A percentile compares a stretch with the other conserved stretches of the same genome.
Evolutionary conservation across 1,140 invertebrate species (phyloP).

Genomic region (Calliopsis andreniformis): DNA sequence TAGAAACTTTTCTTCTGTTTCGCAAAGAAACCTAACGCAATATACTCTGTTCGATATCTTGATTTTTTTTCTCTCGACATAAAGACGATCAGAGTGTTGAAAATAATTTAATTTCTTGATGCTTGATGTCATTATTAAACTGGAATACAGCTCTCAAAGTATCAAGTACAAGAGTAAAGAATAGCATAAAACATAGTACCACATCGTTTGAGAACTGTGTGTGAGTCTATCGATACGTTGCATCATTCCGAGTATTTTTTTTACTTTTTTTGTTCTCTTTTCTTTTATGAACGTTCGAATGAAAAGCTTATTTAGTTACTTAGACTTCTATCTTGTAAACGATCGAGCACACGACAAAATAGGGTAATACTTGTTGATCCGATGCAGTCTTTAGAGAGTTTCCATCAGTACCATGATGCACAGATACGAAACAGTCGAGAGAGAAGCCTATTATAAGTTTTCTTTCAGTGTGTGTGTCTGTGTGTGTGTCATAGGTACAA

Average conservation of each 20-base stretch:
- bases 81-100: background rate
- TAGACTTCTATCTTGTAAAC: constrained; percentile 61
- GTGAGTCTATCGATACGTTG: constrained; percentile 22
- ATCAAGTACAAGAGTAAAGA: constrained; percentile 22
- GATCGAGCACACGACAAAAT: constrained; percentile 68
- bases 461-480: constrained; percentile 51
- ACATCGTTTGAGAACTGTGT: constrained; percentile 11
- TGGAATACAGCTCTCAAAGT: constrained; percentile 9
- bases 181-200: constrained; percentile 27
- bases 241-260: constrained; percentile 25
- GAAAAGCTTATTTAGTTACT: constrained; percentile 64
- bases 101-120: constrained; percentile 32
- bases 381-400: constrained; percentile 79
- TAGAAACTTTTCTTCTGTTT: constrained; percentile 22
- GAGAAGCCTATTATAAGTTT: constrained; percentile 25
- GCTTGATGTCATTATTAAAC: background rate
- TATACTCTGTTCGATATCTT: background rate
- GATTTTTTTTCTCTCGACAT: background rate
- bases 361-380: constrained; percentile 76
- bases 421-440: constrained; percentile 40
- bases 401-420: constrained; percentile 48
- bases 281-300: constrained; percentile 20
- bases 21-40: constrained; percentile 10
- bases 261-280: background rate
- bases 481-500: constrained; percentile 74